Conservation (phyloP, 2,797 vertebrate genomes). For the Scarus forsteni region DNA sequence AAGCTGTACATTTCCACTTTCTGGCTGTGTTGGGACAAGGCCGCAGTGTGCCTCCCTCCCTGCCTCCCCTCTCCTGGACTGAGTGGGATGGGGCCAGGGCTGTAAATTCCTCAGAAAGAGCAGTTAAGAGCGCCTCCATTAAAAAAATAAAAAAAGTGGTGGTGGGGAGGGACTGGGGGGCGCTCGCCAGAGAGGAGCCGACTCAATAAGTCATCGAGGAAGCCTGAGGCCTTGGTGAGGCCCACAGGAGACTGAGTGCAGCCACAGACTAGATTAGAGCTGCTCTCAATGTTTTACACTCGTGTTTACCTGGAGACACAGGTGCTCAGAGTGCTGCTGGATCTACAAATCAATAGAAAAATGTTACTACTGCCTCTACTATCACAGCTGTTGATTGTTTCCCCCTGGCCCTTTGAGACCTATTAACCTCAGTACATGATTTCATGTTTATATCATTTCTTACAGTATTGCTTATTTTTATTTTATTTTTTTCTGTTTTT, state of each 20-base stretch:
- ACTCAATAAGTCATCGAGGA: constrained; percentile 72
- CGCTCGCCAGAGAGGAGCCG: constrained; percentile 78
- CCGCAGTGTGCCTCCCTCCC: constrained; percentile 65
- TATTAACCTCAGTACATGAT: neutral
- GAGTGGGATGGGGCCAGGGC: constrained; percentile 63
- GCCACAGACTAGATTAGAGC: constrained; percentile 34
- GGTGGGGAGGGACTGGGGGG: constrained; percentile 33
- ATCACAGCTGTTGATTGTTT: constrained; percentile 9
- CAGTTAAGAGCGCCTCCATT: constrained; percentile 78
- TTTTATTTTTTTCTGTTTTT: too few species aligned
- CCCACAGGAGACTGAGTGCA: constrained; percentile 40
- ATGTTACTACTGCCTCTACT: constrained; percentile 16
- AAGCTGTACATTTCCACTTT: constrained; percentile 74
- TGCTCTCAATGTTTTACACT: neutral
- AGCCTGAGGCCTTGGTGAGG: constrained; percentile 56
- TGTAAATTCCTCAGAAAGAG: constrained; percentile 85
- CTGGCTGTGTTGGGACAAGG: constrained; percentile 68
- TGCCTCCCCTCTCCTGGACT: constrained; percentile 62
- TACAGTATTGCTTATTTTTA: too few species aligned
- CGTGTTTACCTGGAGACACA: constrained; percentile 42
- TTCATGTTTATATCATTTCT: too few species aligned
- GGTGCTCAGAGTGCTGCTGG: constrained; percentile 11
- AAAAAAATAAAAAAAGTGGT: constrained; percentile 46
- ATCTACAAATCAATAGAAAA: constrained; percentile 5
- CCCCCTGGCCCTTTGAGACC: neutral